Conservation (phyloP, 1,140 invertebrate species). For the Papilio helenus region DNA sequence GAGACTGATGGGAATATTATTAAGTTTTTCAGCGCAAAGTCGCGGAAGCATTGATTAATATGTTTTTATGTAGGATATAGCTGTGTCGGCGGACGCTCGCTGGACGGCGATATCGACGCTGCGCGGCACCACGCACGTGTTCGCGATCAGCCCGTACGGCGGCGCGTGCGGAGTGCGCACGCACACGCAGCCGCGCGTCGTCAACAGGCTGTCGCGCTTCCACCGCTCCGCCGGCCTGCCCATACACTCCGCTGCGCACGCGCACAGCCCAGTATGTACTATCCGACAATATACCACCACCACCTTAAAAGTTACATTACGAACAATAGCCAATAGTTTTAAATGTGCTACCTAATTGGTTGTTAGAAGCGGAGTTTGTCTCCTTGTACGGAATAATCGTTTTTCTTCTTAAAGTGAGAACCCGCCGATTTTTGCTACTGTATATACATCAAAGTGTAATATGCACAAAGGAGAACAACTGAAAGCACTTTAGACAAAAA, state of each 20-base stretch:
- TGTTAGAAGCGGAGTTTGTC: no score
- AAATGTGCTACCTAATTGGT: no score
- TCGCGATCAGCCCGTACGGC: slow-evolving; percentile 98
- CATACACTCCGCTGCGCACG: slow-evolving; percentile 82
- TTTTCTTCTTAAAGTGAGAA: no score
- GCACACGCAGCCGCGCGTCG: slow-evolving; percentile 95
- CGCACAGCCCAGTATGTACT: slow-evolving; percentile 84
- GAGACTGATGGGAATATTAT: no score
- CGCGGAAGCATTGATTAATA: neutral
- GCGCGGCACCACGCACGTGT: slow-evolving; percentile 98
- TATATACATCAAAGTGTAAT: no score
- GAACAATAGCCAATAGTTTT: no score
- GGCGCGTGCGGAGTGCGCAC: slow-evolving; percentile 95
- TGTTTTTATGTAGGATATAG: slow-evolving; percentile 88
- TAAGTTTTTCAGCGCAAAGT: no score
- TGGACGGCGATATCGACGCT: slow-evolving; percentile 98
- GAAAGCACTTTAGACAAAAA: no score
- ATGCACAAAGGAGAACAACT: no score
- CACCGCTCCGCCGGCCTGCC: slow-evolving; percentile 96
- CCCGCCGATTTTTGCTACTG: no score
- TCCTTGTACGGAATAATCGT: no score
- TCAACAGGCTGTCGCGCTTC: slow-evolving; percentile 97
- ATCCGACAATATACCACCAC: neutral
- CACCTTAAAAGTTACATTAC: no score
- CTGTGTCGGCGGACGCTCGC: slow-evolving; percentile 95